Evolutionary conservation across 2,113 vertebrate species (phyloP).

Genomic region (Leptobrachium leishanense): DNA sequence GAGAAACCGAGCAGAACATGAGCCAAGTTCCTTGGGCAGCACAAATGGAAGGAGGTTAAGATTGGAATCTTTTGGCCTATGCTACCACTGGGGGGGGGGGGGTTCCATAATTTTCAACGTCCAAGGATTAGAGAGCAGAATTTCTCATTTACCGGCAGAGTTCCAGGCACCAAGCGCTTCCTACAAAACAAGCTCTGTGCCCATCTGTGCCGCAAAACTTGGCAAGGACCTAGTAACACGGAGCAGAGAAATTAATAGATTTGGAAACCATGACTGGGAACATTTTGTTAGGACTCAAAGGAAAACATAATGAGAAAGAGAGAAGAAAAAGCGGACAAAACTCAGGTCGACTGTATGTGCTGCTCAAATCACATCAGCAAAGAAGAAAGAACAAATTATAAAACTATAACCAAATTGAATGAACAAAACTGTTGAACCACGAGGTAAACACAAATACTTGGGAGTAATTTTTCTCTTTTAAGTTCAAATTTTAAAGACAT

Average conservation of each 20-base stretch:
- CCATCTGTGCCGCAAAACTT: neutral
- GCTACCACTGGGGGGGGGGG: neutral
- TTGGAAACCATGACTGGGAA: neutral
- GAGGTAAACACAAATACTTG: no score
- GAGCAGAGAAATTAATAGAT: constrained; percentile 5
- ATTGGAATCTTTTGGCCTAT: neutral
- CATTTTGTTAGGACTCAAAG: neutral
- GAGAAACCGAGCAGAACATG: neutral
- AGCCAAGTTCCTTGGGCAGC: neutral
- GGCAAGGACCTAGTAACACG: neutral
- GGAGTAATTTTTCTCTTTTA: no score
- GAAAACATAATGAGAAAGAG: neutral
- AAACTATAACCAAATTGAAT: no score
- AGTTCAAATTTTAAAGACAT: no score
- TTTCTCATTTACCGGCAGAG: neutral
- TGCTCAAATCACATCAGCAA: no score
- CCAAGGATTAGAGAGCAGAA: neutral
- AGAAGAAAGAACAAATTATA: no score
- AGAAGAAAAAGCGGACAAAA: no score
- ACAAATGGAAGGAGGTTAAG: neutral
- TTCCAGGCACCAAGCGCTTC: neutral
- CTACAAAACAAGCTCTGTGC: neutral
- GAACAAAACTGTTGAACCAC: no score
- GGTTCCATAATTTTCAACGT: neutral
- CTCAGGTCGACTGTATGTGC: no score